A percentile compares a stretch with the other conserved stretches of the same genome.
Evolutionary conservation across 2,113 vertebrate species (phyloP).

Genomic region (Origma solitaria): DNA sequence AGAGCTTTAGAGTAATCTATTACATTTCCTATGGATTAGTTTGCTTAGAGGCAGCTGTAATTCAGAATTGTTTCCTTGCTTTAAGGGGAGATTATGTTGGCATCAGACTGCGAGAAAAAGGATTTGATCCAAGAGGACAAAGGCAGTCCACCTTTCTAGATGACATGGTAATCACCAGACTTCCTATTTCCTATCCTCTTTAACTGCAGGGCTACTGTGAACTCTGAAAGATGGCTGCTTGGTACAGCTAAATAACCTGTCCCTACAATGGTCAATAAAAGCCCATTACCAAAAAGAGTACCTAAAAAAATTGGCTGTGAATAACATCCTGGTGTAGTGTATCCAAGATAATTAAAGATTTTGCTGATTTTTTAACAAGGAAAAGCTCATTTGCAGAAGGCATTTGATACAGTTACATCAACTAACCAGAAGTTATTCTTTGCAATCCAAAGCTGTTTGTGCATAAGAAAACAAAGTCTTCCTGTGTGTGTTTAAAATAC

Average conservation of each 20-base stretch:
- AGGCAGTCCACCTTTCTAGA: constrained; percentile 73
- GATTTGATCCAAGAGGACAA: constrained; percentile 83
- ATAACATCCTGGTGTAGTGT: neutral
- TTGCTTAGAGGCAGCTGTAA: neutral
- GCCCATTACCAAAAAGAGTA: neutral
- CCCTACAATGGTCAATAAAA: neutral
- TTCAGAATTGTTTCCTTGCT: constrained; percentile 42
- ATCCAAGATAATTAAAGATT: neutral
- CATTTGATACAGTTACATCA: neutral
- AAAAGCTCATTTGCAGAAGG: neutral
- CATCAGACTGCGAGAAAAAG: constrained; percentile 79
- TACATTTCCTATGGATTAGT: neutral
- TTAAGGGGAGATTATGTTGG: constrained; percentile 83
- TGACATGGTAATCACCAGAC: constrained; percentile 76
- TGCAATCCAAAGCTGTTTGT: neutral
- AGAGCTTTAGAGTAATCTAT: neutral
- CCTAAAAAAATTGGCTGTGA: neutral
- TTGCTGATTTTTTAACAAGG: neutral
- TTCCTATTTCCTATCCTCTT: neutral
- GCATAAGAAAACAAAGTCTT: neutral
- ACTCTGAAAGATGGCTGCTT: neutral
- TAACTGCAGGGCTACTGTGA: neutral
- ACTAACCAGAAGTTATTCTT: neutral
- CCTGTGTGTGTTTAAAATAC: neutral
- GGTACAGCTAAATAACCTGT: neutral